Evolutionary conservation across 2,888 invertebrate genomes (phyloP).

Genomic region (Mylabris sibirica): DNA sequence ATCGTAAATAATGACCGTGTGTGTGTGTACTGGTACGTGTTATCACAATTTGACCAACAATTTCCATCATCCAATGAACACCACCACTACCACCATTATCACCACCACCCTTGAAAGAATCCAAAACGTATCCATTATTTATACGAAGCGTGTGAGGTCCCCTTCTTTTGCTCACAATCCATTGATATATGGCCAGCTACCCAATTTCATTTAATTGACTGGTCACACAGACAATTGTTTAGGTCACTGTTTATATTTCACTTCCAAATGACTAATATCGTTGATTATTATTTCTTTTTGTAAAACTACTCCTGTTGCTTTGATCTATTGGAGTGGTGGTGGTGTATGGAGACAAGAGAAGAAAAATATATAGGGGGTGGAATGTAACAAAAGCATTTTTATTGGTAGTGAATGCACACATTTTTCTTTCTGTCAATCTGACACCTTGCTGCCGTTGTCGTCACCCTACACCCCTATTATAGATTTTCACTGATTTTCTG

Average conservation of each 20-base stretch:
- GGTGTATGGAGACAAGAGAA: neutral
- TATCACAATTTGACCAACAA: constrained; percentile 4
- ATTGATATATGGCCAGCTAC: constrained; percentile 56
- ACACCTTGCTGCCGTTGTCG: neutral
- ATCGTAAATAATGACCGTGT: neutral
- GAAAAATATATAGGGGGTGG: neutral
- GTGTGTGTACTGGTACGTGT: constrained; percentile 3
- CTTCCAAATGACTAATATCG: neutral
- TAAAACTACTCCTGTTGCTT: neutral
- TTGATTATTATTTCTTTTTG: neutral
- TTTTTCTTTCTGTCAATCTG: constrained; percentile 11
- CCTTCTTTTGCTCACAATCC: constrained; percentile 35
- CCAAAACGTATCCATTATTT: constrained; percentile 50
- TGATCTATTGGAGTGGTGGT: neutral
- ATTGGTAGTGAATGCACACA: neutral
- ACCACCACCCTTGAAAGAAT: neutral
- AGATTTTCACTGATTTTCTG: neutral
- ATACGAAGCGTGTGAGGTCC: constrained; percentile 55
- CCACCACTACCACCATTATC: neutral
- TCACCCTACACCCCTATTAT: neutral
- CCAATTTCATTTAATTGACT: constrained; percentile 59
- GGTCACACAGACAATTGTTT: constrained; percentile 55
- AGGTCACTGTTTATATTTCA: constrained; percentile 48
- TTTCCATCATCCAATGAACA: neutral
- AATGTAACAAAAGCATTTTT: constrained; percentile 6